These are phyloP conservation scores for Theristicus caerulescens DNA, from an alignment of 2,113 vertebrate genomes.

Conservation along the genomic window DNA sequence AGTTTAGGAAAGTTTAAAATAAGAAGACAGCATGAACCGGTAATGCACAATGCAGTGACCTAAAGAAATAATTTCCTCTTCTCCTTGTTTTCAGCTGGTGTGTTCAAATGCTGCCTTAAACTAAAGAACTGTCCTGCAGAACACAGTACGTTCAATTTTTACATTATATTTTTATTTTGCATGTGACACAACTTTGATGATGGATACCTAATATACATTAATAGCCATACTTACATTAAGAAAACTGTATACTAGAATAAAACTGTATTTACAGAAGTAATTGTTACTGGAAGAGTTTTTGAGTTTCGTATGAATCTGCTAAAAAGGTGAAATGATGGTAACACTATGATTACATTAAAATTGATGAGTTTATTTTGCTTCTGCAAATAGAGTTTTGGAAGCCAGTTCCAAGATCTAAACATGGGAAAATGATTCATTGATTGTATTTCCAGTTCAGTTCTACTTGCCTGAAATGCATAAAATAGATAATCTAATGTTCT, in stretches of 20 bases:
- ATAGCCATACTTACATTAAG: not conserved
- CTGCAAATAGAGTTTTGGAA: not conserved
- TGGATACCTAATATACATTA: not conserved
- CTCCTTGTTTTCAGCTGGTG: not conserved
- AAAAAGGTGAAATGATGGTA: not conserved
- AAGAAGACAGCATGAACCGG: not conserved
- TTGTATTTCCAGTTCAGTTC: not conserved
- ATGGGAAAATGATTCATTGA: not conserved
- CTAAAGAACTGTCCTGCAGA: not conserved
- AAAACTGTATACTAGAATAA: not conserved
- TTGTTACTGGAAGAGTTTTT: not conserved
- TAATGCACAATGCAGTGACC: not conserved
- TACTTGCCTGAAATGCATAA: not conserved
- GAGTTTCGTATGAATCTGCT: not conserved
- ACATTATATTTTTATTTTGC: not conserved
- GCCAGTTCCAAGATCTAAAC: not conserved
- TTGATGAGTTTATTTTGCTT: not conserved
- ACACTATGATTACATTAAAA: not conserved
- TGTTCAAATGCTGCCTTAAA: not conserved
- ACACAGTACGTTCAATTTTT: not conserved
- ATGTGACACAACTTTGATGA: not conserved
- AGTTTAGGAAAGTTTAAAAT: not conserved
- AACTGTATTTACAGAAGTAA: not conserved
- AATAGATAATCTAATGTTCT: not conserved
- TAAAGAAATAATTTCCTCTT: not conserved